Percentiles rank a stretch among this genome's conserved stretches.
phyloP scores from a whole-genome alignment of 2,888 invertebrate species.

The Antitype chi region DNA sequence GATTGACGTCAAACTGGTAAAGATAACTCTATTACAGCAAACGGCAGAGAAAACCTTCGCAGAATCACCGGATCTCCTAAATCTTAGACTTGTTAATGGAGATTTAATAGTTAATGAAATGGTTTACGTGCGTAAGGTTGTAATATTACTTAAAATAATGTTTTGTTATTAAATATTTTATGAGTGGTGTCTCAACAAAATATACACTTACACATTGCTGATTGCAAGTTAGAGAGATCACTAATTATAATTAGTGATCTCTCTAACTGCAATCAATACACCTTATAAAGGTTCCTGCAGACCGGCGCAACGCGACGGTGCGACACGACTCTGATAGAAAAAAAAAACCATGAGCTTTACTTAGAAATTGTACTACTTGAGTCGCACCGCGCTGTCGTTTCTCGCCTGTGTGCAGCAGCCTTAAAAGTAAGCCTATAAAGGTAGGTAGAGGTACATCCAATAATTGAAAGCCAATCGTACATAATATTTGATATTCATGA shows the following conservation, averaged over 20 bases:
- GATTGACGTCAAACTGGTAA: conserved; percentile 51
- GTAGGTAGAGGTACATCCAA: too few relatives aligned
- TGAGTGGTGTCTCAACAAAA: not conserved
- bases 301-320: too few relatives aligned
- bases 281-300: too few relatives aligned
- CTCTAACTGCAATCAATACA: too few relatives aligned
- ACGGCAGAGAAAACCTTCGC: conserved; percentile 42
- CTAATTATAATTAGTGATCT: not conserved
- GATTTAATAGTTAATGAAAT: conserved; percentile 13
- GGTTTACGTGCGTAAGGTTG: not conserved
- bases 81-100: conserved; percentile 25
- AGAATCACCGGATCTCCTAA: conserved; percentile 32
- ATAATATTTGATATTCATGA: not conserved
- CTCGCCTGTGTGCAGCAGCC: too few relatives aligned
- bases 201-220: not conserved
- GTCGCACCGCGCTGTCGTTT: too few relatives aligned
- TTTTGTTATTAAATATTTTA: not conserved
- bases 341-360: too few relatives aligned
- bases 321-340: too few relatives aligned
- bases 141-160: not conserved
- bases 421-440: not conserved
- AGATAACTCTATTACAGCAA: conserved; percentile 37
- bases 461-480: not conserved
- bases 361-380: too few relatives aligned
- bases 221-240: not conserved